Evolutionary conservation across 1,140 invertebrate genomes (phyloP).

Genomic region (Medauroidea extradentata): DNA sequence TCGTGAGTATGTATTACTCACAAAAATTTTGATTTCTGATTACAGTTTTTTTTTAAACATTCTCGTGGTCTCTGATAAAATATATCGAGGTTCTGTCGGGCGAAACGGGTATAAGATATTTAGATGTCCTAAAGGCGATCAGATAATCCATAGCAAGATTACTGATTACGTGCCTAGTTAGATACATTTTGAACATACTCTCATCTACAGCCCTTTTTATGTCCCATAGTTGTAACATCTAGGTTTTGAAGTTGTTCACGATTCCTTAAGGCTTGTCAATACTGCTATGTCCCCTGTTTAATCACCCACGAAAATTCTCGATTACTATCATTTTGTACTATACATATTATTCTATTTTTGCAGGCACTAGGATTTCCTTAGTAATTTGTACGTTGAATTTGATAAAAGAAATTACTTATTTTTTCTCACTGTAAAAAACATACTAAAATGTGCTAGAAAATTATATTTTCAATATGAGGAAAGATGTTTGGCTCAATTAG

Average conservation of each 20-base stretch:
- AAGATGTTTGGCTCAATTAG: too few species aligned
- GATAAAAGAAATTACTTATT: too few species aligned
- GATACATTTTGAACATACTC: not conserved
- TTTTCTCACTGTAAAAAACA: too few species aligned
- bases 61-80: constrained; percentile 18
- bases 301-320: too few species aligned
- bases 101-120: constrained; percentile 15
- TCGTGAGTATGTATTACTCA: too few species aligned
- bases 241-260: not conserved
- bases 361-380: too few species aligned
- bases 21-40: constrained; percentile 2
- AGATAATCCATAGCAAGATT: not conserved
- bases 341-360: too few species aligned
- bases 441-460: too few species aligned
- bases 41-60: constrained; percentile 8
- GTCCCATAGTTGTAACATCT: not conserved
- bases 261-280: not conserved
- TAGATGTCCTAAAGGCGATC: constrained; percentile 9
- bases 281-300: not conserved
- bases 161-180: not conserved
- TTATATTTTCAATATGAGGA: too few species aligned
- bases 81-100: constrained; percentile 5
- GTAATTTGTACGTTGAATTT: too few species aligned
- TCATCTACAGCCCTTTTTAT: not conserved
- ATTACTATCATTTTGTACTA: too few species aligned